phyloP scores from a whole-genome alignment of 1,140 invertebrate species.

The Alviniconcha marisindica region DNA sequence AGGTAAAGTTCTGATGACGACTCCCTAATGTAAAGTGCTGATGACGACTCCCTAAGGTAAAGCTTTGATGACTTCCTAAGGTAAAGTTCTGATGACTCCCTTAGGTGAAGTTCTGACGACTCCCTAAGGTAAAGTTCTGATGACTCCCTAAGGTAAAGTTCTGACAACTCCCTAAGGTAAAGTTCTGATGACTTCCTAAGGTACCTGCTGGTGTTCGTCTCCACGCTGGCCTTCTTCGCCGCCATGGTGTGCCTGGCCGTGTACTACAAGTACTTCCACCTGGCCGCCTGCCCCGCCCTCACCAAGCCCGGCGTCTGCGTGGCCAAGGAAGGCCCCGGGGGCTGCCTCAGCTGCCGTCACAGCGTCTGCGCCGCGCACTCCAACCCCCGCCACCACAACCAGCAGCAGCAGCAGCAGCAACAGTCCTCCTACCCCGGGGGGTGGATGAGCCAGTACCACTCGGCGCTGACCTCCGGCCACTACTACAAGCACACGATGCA shows the following conservation, averaged over 20 bases:
- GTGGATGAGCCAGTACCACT: constrained; percentile 62
- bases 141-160: too few species aligned
- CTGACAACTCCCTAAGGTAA: too few species aligned
- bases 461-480: constrained; percentile 54
- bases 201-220: constrained; percentile 78
- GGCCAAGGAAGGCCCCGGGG: not conserved
- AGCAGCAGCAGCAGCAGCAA: constrained; percentile 35
- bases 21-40: too few species aligned
- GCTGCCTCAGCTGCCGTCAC: not conserved
- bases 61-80: too few species aligned
- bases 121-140: too few species aligned
- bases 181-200: constrained; percentile 32
- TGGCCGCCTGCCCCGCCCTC: not conserved
- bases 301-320: not conserved
- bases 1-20: too few species aligned
- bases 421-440: constrained; percentile 61
- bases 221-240: constrained; percentile 83
- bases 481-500: constrained; percentile 65
- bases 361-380: not conserved
- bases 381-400: not conserved
- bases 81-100: too few species aligned
- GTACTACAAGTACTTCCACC: constrained; percentile 88
- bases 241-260: constrained; percentile 90
- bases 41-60: too few species aligned
- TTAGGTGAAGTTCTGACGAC: too few species aligned